phyloP scores from a whole-genome alignment of 2,888 invertebrate genomes.

The Idaea biselata region DNA sequence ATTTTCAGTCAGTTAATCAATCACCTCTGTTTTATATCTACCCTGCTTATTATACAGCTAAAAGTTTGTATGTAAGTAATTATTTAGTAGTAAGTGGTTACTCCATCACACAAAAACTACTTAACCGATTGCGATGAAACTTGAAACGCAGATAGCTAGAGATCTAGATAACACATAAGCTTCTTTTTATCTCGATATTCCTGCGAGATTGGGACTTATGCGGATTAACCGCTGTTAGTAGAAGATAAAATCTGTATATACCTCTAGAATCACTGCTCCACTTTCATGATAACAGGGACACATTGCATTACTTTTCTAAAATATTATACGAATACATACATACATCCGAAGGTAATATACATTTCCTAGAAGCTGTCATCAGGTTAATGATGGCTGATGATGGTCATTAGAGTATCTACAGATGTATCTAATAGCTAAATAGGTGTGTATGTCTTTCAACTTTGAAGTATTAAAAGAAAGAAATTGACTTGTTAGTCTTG shows the following conservation, averaged over 20 bases:
- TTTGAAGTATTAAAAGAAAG: no score
- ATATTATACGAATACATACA: neutral
- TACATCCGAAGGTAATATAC: neutral
- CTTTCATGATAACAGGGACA: neutral
- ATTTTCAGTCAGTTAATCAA: no score
- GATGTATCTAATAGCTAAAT: neutral
- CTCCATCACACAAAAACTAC: neutral
- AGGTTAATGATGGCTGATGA: neutral
- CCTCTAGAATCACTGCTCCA: neutral
- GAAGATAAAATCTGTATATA: neutral
- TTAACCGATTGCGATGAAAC: neutral
- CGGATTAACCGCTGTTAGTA: no score
- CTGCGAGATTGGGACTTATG: no score
- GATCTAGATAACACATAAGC: no score
- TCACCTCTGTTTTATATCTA: no score
- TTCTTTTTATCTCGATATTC: no score
- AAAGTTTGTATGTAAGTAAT: no score
- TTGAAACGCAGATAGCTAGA: no score
- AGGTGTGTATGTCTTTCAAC: neutral
- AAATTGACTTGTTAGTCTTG: no score
- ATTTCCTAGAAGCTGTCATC: neutral
- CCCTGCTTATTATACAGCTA: no score
- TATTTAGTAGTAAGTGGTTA: no score
- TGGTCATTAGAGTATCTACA: neutral
- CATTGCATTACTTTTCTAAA: neutral